Conservation (phyloP, 2,888 invertebrate genomes). For the Frankliniella intonsa region DNA sequence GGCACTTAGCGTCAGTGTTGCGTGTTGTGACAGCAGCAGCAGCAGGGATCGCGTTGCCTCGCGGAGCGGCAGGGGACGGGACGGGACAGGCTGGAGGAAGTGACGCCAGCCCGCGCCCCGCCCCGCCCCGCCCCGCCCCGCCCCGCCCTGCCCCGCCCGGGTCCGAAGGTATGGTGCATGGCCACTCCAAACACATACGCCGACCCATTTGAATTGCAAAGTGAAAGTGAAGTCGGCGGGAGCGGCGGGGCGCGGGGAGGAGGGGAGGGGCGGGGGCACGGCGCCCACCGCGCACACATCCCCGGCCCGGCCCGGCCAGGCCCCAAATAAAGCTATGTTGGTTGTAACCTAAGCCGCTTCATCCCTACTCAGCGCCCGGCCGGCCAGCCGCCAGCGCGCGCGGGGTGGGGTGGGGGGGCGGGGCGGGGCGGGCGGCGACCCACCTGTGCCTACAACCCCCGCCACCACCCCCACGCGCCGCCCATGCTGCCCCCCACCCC, state of each 20-base stretch:
- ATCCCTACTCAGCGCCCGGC: neutral
- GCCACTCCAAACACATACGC: conserved; percentile 2
- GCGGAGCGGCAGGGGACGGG: no score
- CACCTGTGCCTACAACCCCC: no score
- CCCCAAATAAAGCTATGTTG: conserved; percentile 16
- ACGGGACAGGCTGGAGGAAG: no score
- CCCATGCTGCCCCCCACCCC: no score
- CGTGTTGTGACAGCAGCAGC: no score
- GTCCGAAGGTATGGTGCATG: neutral
- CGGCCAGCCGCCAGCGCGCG: neutral
- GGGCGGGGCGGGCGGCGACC: neutral
- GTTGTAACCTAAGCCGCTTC: conserved; percentile 14
- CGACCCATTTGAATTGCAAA: conserved; percentile 9
- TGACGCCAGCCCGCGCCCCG: no score
- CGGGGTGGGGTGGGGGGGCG: neutral
- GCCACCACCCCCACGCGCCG: no score
- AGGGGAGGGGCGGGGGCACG: no score
- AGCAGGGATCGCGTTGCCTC: no score
- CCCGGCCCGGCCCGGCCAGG: neutral
- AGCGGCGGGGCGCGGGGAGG: no score
- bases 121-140: no score
- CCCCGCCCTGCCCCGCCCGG: neutral
- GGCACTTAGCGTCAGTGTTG: no score
- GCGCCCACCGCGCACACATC: neutral
- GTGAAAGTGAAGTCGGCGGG: conserved; percentile 16